A percentile compares a stretch with the other conserved stretches of the same genome.
Conservation (phyloP, 2,797 vertebrate genomes). For the Hyperoplus lanceolatus region DNA sequence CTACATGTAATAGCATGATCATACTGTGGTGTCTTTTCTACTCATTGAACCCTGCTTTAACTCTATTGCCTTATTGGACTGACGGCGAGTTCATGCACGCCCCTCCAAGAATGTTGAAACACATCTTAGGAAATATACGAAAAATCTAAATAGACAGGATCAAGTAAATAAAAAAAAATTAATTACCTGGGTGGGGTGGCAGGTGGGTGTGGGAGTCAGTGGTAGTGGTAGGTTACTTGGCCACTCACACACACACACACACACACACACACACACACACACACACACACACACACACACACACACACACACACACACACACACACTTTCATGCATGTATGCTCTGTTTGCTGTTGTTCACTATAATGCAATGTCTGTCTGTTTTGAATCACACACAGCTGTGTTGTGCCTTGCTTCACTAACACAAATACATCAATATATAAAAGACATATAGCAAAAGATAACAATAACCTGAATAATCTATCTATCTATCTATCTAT, state of each 20-base stretch:
- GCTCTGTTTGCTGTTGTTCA: background rate
- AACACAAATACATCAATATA: too few relatives aligned
- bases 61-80: background rate
- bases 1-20: slow-evolving; percentile 45
- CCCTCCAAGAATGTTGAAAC: background rate
- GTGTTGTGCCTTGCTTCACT: too few relatives aligned
- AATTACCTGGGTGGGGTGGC: background rate
- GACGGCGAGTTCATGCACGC: slow-evolving; percentile 28
- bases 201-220: background rate
- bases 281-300: too few relatives aligned
- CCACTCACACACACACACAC: background rate
- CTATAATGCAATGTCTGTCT: background rate
- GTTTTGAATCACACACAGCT: background rate
- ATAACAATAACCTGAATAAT: background rate
- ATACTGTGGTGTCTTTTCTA: background rate
- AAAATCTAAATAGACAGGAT: slow-evolving; percentile 1
- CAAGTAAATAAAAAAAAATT: background rate
- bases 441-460: background rate
- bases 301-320: background rate
- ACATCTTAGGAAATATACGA: slow-evolving; percentile 1
- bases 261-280: background rate
- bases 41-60: background rate
- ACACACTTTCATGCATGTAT: background rate
- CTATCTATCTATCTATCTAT: too few relatives aligned
- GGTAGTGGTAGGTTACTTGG: background rate